Percentiles rank a stretch among this genome's conserved stretches.
Conservation (phyloP, 2,888 invertebrate species). For the Mycalesis mineus region DNA sequence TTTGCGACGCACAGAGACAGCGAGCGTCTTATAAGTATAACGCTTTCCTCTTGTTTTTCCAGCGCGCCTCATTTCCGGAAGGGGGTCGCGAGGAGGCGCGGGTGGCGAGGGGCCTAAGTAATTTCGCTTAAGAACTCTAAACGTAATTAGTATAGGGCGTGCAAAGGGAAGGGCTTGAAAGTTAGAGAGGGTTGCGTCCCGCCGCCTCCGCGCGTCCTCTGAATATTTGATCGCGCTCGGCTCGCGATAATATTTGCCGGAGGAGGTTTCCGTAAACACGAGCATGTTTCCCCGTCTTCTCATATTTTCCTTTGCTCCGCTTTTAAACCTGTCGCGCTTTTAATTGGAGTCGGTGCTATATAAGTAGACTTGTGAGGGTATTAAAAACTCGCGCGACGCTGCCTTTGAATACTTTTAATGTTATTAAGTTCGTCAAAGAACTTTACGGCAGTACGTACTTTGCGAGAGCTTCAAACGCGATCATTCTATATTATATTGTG, state of each 20-base stretch:
- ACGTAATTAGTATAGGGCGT: slow-evolving; percentile 83
- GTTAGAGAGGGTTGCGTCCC: slow-evolving; percentile 79
- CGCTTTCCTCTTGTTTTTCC: slow-evolving; percentile 77
- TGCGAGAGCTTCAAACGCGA: slow-evolving; percentile 35
- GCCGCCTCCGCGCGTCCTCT: slow-evolving; percentile 62
- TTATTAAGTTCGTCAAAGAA: slow-evolving; percentile 64
- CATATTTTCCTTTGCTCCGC: slow-evolving; percentile 65
- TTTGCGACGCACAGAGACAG: slow-evolving; percentile 72
- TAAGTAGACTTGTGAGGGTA: slow-evolving; percentile 74
- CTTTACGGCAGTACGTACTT: slow-evolving; percentile 43
- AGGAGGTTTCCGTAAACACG: slow-evolving; percentile 76
- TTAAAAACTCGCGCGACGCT: slow-evolving; percentile 71
- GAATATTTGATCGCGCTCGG: slow-evolving; percentile 76
- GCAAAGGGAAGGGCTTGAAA: slow-evolving; percentile 80
- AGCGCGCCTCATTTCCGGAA: slow-evolving; percentile 76
- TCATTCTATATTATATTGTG: neutral
- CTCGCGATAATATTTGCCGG: slow-evolving; percentile 77
- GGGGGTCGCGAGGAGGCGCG: slow-evolving; percentile 62
- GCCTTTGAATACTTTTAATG: slow-evolving; percentile 66
- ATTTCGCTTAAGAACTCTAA: slow-evolving; percentile 84
- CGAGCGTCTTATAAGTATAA: slow-evolving; percentile 65
- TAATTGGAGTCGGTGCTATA: slow-evolving; percentile 71
- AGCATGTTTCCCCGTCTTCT: slow-evolving; percentile 68
- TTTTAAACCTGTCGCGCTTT: slow-evolving; percentile 72
- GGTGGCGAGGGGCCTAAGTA: slow-evolving; percentile 80